These are phyloP conservation scores for Drosophila funebris DNA, from an alignment of 1,140 invertebrate genomes.

Conservation along the genomic window DNA sequence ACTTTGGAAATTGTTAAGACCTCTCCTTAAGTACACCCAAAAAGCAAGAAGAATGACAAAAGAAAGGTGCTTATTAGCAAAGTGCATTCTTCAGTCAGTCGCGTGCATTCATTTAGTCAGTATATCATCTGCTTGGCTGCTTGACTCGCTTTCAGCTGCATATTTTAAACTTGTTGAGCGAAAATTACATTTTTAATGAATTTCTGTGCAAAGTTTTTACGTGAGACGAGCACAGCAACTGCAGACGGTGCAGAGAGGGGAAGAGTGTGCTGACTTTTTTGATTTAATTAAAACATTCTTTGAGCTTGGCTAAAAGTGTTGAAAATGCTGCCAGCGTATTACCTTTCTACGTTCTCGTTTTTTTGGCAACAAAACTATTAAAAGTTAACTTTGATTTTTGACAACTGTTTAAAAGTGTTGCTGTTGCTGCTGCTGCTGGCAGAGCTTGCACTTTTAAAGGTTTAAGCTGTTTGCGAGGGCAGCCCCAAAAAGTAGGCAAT, in stretches of 20 bases:
- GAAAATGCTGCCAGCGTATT: slow-evolving; percentile 53
- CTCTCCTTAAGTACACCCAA: background rate
- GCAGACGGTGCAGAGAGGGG: background rate
- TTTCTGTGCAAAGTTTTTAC: slow-evolving; percentile 69
- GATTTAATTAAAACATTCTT: slow-evolving; percentile 82
- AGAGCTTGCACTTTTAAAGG: background rate
- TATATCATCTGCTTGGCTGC: slow-evolving; percentile 2
- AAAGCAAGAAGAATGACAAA: background rate
- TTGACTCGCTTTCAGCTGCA: slow-evolving; percentile 18
- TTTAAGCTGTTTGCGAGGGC: slow-evolving; percentile 13
- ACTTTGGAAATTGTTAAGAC: slow-evolving; percentile 1
- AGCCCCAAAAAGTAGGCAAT: slow-evolving; percentile 44
- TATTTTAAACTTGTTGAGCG: slow-evolving; percentile 75
- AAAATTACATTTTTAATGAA: slow-evolving; percentile 81
- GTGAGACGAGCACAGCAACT: slow-evolving; percentile 12
- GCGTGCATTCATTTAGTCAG: background rate
- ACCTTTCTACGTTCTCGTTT: no score
- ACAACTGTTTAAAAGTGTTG: slow-evolving; percentile 12
- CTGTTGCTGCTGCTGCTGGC: background rate
- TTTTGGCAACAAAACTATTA: slow-evolving; percentile 25
- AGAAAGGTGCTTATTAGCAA: slow-evolving; percentile 60
- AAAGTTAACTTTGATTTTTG: slow-evolving; percentile 29
- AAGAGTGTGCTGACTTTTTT: slow-evolving; percentile 50
- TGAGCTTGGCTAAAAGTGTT: slow-evolving; percentile 58
- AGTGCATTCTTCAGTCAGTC: slow-evolving; percentile 52